These are phyloP conservation scores for Ophion costatus DNA, from an alignment of 2,888 invertebrate species.

Conservation along the genomic window DNA sequence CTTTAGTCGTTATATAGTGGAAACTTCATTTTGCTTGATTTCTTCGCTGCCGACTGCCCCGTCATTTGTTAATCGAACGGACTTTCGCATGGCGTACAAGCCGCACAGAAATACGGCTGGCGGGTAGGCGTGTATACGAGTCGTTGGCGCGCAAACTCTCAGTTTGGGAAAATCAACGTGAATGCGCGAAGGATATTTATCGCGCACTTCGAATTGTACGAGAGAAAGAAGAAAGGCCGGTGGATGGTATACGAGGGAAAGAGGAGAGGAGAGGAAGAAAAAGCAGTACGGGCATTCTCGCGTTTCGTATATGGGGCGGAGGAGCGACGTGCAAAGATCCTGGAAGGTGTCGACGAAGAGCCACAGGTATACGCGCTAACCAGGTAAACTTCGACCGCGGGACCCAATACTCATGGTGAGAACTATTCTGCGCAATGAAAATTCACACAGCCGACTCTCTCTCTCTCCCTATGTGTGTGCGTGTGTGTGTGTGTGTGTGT, in stretches of 20 bases:
- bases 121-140: too few relatives aligned
- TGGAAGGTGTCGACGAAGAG: background rate
- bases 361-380: background rate
- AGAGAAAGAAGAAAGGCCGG: background rate
- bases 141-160: background rate
- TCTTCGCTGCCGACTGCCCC: too few relatives aligned
- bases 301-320: background rate
- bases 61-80: too few relatives aligned
- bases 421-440: background rate
- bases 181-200: background rate
- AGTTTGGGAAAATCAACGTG: background rate
- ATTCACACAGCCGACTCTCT: background rate
- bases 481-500: too few relatives aligned
- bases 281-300: background rate
- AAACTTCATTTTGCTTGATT: too few relatives aligned
- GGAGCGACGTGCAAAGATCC: background rate
- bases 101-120: too few relatives aligned
- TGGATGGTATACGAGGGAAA: background rate
- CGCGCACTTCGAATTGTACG: background rate
- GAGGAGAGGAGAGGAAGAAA: background rate
- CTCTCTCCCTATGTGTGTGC: background rate
- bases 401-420: background rate
- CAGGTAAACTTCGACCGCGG: background rate
- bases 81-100: too few relatives aligned
- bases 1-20: too few relatives aligned